Conservation (phyloP, 2,797 vertebrate species). For the Apogon hyalosoma region DNA sequence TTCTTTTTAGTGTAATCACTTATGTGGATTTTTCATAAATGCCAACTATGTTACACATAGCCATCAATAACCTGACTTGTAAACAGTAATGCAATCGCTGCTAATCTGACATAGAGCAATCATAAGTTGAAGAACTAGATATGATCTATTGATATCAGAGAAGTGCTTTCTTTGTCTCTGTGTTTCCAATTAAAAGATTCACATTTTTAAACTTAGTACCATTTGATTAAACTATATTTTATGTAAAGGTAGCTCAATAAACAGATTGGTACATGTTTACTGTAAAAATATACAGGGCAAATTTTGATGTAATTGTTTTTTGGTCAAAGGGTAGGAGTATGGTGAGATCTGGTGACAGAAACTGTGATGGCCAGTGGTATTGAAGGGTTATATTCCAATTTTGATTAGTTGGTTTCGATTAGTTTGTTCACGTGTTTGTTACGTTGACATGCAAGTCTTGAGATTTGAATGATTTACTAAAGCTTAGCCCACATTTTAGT, state of each 20-base stretch:
- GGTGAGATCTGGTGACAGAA: too few species aligned
- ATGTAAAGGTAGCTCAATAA: conserved; percentile 2
- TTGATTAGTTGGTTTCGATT: too few species aligned
- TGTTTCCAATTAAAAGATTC: not conserved
- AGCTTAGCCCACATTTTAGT: too few species aligned
- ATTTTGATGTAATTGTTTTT: too few species aligned
- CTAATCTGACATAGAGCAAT: conserved; percentile 1
- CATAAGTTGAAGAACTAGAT: not conserved
- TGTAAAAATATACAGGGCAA: not conserved
- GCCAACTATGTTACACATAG: conserved; percentile 29
- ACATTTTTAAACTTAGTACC: not conserved
- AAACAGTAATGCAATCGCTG: conserved; percentile 18
- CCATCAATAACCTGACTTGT: conserved; percentile 19
- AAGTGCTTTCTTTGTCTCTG: not conserved
- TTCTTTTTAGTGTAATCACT: conserved; percentile 16
- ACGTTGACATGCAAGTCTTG: too few species aligned
- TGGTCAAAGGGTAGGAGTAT: too few species aligned
- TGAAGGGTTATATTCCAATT: too few species aligned
- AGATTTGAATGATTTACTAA: too few species aligned
- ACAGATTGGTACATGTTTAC: not conserved
- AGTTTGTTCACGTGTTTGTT: too few species aligned
- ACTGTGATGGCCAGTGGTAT: too few species aligned
- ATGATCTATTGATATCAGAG: not conserved
- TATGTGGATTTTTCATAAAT: conserved; percentile 39
- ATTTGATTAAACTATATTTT: not conserved